These are phyloP conservation scores for Drosophila miranda DNA, from an alignment of 1,140 invertebrate species.

Conservation along the genomic window DNA sequence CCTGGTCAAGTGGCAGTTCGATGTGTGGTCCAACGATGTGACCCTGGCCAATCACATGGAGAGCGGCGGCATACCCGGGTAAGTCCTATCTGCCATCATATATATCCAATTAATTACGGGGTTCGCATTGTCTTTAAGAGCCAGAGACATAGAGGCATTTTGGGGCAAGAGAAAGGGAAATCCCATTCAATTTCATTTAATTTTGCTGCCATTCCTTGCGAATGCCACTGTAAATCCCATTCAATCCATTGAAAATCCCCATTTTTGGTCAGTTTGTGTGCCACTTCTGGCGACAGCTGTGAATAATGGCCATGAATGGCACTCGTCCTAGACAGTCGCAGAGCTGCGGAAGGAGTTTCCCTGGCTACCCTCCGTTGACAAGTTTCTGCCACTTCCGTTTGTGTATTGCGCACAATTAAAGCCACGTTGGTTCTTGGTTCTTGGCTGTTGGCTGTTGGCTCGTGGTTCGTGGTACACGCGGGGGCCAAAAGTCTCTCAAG, in stretches of 20 bases:
- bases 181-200: slow-evolving; percentile 30
- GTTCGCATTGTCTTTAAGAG: slow-evolving; percentile 19
- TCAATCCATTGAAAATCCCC: slow-evolving; percentile 38
- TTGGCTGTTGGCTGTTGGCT: neutral
- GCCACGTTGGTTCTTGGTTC: slow-evolving; percentile 37
- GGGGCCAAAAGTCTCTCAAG: slow-evolving; percentile 18
- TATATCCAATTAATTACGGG: slow-evolving; percentile 42
- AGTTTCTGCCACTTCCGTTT: slow-evolving; percentile 66
- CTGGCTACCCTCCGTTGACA: slow-evolving; percentile 57
- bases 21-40: slow-evolving; percentile 98
- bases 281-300: slow-evolving; percentile 69
- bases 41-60: slow-evolving; percentile 98
- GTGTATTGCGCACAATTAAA: slow-evolving; percentile 63
- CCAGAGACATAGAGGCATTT: neutral
- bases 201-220: slow-evolving; percentile 11
- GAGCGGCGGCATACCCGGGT: slow-evolving; percentile 96
- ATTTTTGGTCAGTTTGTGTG: slow-evolving; percentile 27
- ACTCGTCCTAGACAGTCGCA: slow-evolving; percentile 4
- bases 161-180: neutral
- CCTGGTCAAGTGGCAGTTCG: slow-evolving; percentile 90
- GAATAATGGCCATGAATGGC: slow-evolving; percentile 62
- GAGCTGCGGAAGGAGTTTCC: slow-evolving; percentile 3
- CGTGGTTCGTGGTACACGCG: neutral
- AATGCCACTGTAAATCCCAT: slow-evolving; percentile 32
- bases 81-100: slow-evolving; percentile 70